These are phyloP conservation scores for Hofmannophila pseudospretella DNA, from an alignment of 2,888 invertebrate genomes.

Conservation along the genomic window DNA sequence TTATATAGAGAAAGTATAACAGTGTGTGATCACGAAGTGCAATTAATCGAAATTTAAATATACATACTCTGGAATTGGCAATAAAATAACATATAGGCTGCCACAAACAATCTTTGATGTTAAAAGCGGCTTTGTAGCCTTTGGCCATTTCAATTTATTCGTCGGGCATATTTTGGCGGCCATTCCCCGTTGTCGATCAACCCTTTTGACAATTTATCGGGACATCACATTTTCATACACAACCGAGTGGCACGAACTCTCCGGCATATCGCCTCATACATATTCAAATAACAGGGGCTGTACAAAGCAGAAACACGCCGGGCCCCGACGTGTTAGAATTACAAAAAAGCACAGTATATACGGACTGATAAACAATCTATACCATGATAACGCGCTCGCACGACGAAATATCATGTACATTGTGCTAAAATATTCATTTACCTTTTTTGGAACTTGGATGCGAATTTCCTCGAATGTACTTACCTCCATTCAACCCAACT, in stretches of 20 bases:
- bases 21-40: too few species aligned
- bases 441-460: not conserved
- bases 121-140: constrained; percentile 14
- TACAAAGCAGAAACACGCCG: constrained; percentile 67
- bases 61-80: too few species aligned
- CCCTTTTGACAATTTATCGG: constrained; percentile 76
- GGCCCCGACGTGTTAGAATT: constrained; percentile 64
- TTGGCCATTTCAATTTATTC: constrained; percentile 44
- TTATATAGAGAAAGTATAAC: too few species aligned
- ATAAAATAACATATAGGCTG: too few species aligned
- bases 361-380: constrained; percentile 52
- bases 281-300: constrained; percentile 65
- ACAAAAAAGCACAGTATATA: constrained; percentile 55
- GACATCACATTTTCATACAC: constrained; percentile 72
- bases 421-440: constrained; percentile 6
- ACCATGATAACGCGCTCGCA: constrained; percentile 21
- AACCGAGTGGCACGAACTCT: constrained; percentile 55
- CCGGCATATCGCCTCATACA: constrained; percentile 61
- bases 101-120: constrained; percentile 1
- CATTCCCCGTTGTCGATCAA: constrained; percentile 66
- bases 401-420: constrained; percentile 3
- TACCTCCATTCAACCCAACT: too few species aligned
- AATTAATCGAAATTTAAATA: too few species aligned
- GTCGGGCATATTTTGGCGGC: constrained; percentile 51
- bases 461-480: not conserved